phyloP scores from a whole-genome alignment of 1,140 invertebrate genomes.

The Drosophila carrolli region DNA sequence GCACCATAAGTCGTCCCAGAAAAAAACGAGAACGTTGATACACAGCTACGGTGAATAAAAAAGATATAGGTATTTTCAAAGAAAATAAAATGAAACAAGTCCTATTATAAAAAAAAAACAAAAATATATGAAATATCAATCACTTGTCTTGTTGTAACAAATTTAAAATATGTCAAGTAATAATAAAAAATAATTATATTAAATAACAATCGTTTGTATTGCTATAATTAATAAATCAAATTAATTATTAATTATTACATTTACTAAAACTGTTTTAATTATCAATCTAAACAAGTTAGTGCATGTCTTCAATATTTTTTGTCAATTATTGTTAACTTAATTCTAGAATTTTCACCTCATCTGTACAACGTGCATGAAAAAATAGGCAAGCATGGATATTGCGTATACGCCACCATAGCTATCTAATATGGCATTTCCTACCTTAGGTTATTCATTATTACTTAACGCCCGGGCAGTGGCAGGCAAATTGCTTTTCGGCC shows the following conservation, averaged over 20 bases:
- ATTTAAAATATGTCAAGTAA: no score
- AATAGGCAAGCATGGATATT: slow-evolving; percentile 43
- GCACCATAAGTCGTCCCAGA: slow-evolving; percentile 31
- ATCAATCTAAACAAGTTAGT: no score
- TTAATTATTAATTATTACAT: no score
- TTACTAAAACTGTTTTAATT: no score
- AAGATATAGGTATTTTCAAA: no score
- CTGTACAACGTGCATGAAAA: slow-evolving; percentile 1
- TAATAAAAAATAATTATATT: no score
- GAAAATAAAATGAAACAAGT: no score
- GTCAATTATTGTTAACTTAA: background rate
- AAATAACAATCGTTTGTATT: no score
- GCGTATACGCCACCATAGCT: slow-evolving; percentile 63
- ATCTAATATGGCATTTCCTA: slow-evolving; percentile 61
- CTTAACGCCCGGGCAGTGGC: slow-evolving; percentile 73
- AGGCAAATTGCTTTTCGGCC: slow-evolving; percentile 75
- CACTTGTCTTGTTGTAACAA: no score
- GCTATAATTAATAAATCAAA: no score
- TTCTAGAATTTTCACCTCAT: background rate
- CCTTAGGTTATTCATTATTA: slow-evolving; percentile 74
- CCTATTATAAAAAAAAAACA: no score
- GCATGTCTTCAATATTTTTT: background rate
- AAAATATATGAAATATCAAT: no score
- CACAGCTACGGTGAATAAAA: background rate
- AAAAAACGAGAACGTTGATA: slow-evolving; percentile 11